Evolutionary conservation across 2,888 invertebrate genomes (phyloP), one percentile per base, ranked within the genome.

Genomic region (Trachelus iudaicus): DNA sequence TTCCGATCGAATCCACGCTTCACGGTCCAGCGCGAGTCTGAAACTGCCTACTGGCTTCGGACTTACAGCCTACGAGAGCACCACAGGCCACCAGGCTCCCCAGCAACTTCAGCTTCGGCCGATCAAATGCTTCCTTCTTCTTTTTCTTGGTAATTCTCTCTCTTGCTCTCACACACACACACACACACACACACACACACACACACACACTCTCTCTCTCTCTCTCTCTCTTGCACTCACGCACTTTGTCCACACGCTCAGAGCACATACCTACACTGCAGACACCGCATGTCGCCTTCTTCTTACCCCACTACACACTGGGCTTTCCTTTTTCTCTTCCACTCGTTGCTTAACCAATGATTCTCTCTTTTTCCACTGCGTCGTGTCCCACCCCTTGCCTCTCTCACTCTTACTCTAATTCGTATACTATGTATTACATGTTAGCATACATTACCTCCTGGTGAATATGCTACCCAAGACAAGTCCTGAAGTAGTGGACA

Each of bases 1-100:
- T 74, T 30, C 37, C 69, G 78, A 73, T 79, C 83, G 83, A 79
- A 79, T 82, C 35, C 35, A 30, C 74, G 34, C 34, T 86, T 85
- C 88, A 86, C 89, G 89, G 87, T 87, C 86, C 88, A 88, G 85
- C 88, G 90, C 89, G 87, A 87, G 87, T 84, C 87, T 88, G 88
- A 88, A 89, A 90, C 90, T 90, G 89, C 80, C 87, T 84, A 82
- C 80, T 84, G 69, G 6, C 69, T 69, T 40, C 37, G 37, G 76
- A 69, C 30, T 69, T 34, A 35, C 77, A 56, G 56, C 56, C 56
- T 56, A 56, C 56, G 56, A 56, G 56, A 56, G 23, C 56, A 56
- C 56, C 56, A 56, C 56, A 56, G 56, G 23, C 56, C 56, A 56
- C 56, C 56, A 23, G 23, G 56, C 34, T 31, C 68, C 34, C 73